Evolutionary conservation across 92 coral and sea anemone species (phyloP), one percentile per base, ranked within the genome.

Genomic region (Porites divaricata): DNA sequence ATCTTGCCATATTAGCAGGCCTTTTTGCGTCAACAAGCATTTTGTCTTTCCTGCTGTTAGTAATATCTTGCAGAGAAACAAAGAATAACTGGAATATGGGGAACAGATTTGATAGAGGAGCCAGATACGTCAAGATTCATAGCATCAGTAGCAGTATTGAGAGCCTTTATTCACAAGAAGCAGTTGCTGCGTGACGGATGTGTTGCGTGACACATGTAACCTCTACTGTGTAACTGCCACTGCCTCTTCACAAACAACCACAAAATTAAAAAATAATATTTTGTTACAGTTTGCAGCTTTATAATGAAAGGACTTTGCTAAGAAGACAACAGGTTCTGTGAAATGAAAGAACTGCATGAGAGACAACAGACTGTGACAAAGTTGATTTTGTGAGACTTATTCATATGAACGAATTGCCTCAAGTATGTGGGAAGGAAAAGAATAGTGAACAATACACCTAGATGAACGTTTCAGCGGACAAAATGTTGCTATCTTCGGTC

Each of bases 11-110:
- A 7, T 78, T 91, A 41, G 95, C 92, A 16, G 87, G 89, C 17
- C 90, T 90, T 53, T 91, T 91, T 25, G 95, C 88, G 17, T 74
- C 88, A 12, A 91, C 90, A 41, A 77, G 90, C 12, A 35, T 91
- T 16, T 74, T 91, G 67, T 85, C 92, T 1, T 56, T 85, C 13
- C 22, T 81, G 16, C 87, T 89, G 15, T 77, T 91, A 25, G 70
- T 83, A 17, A 76, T 88, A 75, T 76, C 92, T 17, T 91, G 62
- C 52, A 87, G 85, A 51, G 88, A 83, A 17, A 62, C 24, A 74
- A 24, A 28, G 25, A 20, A 58, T 56, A 50, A 10, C 9, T 77
- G 82, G 50, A 72, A 85, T 8, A 74, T 6, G 15, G 69, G 71
- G 16, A 15, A 11, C 9, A 54, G 16, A 11, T 54, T 54, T 54